A percentile compares a stretch with the other conserved stretches of the same genome.
phyloP scores from a whole-genome alignment of 2,113 vertebrate genomes.

The Taxidea taxus region DNA sequence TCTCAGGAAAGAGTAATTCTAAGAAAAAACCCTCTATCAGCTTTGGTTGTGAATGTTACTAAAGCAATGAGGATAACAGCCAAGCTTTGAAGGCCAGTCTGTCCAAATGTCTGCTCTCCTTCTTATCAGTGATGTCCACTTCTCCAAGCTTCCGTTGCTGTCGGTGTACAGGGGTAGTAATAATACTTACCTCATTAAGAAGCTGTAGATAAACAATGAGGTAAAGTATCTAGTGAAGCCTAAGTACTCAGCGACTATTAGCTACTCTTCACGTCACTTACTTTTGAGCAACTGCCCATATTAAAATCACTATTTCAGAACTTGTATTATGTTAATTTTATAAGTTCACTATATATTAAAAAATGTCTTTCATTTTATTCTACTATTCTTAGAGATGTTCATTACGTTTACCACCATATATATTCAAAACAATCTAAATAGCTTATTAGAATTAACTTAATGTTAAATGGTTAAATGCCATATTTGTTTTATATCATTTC shows the following conservation, averaged over 20 bases:
- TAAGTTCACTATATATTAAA: not conserved
- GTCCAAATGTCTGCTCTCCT: not conserved
- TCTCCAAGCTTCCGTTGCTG: not conserved
- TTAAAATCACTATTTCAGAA: slow-evolving; percentile 53
- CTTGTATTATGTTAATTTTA: not conserved
- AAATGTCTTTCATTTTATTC: slow-evolving; percentile 45
- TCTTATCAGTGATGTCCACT: not conserved
- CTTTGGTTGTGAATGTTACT: not conserved
- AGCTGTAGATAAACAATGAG: not conserved
- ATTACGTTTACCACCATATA: slow-evolving; percentile 37
- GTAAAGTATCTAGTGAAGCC: not conserved
- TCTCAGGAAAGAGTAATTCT: not conserved
- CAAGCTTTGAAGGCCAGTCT: not conserved
- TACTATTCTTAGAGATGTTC: slow-evolving; percentile 20
- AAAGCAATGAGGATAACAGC: not conserved
- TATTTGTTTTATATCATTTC: slow-evolving; percentile 57
- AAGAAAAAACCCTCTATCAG: not conserved
- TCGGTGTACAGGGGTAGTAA: not conserved
- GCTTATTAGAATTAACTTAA: slow-evolving; percentile 59
- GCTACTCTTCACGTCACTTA: not conserved
- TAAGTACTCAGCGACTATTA: not conserved
- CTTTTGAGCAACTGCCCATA: not conserved
- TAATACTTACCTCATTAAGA: not conserved
- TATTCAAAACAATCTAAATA: slow-evolving; percentile 50
- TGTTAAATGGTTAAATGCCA: slow-evolving; percentile 37